Base-by-base conservation (phyloP, 2,797 vertebrate species). In the Cygnus olor region DNA sequence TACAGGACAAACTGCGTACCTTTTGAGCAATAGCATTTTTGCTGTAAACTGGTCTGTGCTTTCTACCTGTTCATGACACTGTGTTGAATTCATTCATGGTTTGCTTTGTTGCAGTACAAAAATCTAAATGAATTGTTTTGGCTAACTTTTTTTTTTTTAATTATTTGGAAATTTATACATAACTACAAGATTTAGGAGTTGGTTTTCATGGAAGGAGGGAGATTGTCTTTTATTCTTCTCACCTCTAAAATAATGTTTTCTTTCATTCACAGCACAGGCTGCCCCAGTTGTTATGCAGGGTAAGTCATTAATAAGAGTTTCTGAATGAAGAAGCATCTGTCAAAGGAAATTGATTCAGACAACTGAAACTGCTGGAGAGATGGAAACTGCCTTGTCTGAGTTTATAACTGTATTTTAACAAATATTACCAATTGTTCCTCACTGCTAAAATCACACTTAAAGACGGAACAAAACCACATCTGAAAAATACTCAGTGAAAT, bases 231-330 rank as follows among this genome's bases (percentile, higher is more conserved):
- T 80, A 34, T 47, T 90, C 36, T 63, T 79, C 24, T 63, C 38
- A 38, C 14, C 21, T 86, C 65, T 89, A 47, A 87, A 80, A n/a
- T 38, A 80, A n/a, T 13, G 4, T 94, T 93, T 57, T 95, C 10
- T 88, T 96, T 93, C 28, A 32, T 90, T 95, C 56, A 90, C 93
- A 94, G 85, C 89, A 47, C 45, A 2, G 21, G 19, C 19, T 87
- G 10, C 14, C 49, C 19, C 24, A 53, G 3, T 8, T 63, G 3
- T 7, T 68, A 8, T 1, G 2, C 1, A 0, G 7, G 36, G 96
- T 96, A 94, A 95, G 94, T 96, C 0, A 47, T 80, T 91, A 61
- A 47, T 80, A 86, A 51, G 18, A 44, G 7, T 85, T 85, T 93
- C 45, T 25, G 15, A 81, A 74, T 27, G n/a, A 82, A 72, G 45